A percentile compares a stretch with the other conserved stretches of the same genome.
Conservation (phyloP, 1,140 invertebrate species). For the Drosophila kohkoa region DNA sequence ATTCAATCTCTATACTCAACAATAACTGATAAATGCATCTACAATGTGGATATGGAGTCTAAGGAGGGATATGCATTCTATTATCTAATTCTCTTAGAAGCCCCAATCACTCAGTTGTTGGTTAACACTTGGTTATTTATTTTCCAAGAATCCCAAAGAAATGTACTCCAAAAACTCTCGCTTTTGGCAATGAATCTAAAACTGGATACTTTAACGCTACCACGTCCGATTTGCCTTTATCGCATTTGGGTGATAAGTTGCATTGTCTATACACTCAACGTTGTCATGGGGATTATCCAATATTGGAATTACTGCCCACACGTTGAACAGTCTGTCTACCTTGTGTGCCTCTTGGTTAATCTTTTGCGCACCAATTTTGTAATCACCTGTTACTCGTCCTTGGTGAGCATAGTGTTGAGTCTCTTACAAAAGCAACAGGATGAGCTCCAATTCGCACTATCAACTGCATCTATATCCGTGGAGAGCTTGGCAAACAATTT, state of each 20-base stretch:
- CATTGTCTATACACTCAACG: neutral
- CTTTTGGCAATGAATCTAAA: neutral
- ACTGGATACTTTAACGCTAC: slow-evolving; percentile 1
- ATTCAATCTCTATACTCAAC: neutral
- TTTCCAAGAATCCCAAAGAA: slow-evolving; percentile 10
- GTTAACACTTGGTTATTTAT: slow-evolving; percentile 1
- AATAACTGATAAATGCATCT: neutral
- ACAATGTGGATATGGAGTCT: slow-evolving; percentile 11
- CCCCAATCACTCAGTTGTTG: slow-evolving; percentile 13
- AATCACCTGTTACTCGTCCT: slow-evolving; percentile 8
- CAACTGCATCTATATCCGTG: neutral
- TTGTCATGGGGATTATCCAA: neutral
- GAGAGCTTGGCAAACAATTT: neutral
- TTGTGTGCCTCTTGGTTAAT: slow-evolving; percentile 11
- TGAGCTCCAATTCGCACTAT: neutral
- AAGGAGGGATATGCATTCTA: neutral
- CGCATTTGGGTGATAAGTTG: slow-evolving; percentile 28
- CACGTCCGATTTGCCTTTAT: slow-evolving; percentile 6
- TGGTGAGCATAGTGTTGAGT: neutral
- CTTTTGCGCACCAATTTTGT: slow-evolving; percentile 18
- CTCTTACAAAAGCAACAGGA: slow-evolving; percentile 7
- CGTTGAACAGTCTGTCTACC: neutral
- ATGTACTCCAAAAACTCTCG: slow-evolving; percentile 16
- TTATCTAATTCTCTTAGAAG: neutral
- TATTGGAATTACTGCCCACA: slow-evolving; percentile 1